Evolutionary conservation across 1,140 invertebrate genomes (phyloP).

Genomic region (Vanessa atalanta): DNA sequence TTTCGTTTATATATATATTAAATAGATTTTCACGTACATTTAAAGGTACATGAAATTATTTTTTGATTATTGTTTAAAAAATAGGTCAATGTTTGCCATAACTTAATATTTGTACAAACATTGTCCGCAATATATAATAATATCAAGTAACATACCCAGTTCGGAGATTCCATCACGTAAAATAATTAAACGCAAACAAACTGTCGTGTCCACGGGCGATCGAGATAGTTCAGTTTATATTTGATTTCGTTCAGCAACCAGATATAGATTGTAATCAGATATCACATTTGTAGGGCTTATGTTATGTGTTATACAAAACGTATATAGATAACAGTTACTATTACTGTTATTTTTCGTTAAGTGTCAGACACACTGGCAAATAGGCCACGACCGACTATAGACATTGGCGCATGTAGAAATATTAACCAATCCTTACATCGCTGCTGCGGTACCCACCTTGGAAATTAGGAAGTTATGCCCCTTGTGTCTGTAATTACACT

Average conservation of each 20-base stretch:
- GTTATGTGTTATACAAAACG: not conserved
- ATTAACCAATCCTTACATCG: too few species aligned
- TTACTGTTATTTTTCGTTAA: too few species aligned
- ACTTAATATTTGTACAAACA: not conserved
- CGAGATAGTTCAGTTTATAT: slow-evolving; percentile 27
- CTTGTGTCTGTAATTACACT: too few species aligned
- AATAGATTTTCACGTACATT: too few species aligned
- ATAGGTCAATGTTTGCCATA: not conserved
- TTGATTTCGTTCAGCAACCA: slow-evolving; percentile 12
- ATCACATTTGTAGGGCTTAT: not conserved
- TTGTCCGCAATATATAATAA: slow-evolving; percentile 3
- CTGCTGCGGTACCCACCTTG: too few species aligned
- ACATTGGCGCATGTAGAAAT: too few species aligned
- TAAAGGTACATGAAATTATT: not conserved
- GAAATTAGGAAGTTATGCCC: too few species aligned
- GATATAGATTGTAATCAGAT: slow-evolving; percentile 11
- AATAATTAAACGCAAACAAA: slow-evolving; percentile 36
- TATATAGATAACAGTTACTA: too few species aligned
- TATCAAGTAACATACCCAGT: slow-evolving; percentile 4
- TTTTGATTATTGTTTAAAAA: slow-evolving; percentile 3
- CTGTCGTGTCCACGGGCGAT: slow-evolving; percentile 27
- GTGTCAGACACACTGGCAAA: too few species aligned
- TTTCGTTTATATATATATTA: too few species aligned
- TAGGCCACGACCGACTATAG: too few species aligned
- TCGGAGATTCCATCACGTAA: slow-evolving; percentile 23